Conservation (phyloP, 30 jellyfish, hydroid and myxozoan genomes). For the Aurelia sp. region DNA sequence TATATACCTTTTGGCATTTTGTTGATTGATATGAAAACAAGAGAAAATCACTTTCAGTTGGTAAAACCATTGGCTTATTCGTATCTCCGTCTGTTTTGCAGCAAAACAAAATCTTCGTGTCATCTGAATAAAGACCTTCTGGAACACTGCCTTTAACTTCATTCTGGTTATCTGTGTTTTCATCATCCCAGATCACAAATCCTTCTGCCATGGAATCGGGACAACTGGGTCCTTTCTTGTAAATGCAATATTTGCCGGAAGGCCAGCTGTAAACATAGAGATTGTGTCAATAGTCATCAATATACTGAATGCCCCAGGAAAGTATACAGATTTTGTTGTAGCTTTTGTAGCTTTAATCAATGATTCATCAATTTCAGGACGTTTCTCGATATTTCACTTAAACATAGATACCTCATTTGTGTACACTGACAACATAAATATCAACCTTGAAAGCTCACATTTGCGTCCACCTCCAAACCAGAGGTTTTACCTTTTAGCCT, state of each 20-base stretch:
- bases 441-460: no score
- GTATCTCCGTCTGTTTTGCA: slow-evolving; percentile 72
- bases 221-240: slow-evolving; percentile 86
- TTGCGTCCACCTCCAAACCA: no score
- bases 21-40: slow-evolving; percentile 82
- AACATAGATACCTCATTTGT: no score
- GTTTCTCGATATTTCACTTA: no score
- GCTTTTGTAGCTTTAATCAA: no score
- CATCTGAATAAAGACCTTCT: slow-evolving; percentile 90
- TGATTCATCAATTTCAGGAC: no score
- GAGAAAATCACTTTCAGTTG: slow-evolving; percentile 75
- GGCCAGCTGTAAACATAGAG: slow-evolving; percentile 78
- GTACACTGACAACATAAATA: no score
- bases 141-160: slow-evolving; percentile 87
- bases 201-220: slow-evolving; percentile 78
- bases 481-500: no score
- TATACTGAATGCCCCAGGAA: no score
- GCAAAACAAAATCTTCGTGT: slow-evolving; percentile 84
- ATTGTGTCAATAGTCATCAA: no score
- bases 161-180: slow-evolving; percentile 85
- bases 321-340: no score
- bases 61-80: slow-evolving; percentile 73
- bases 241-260: slow-evolving; percentile 81
- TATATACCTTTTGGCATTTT: slow-evolving; percentile 84
- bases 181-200: slow-evolving; percentile 94